Base-by-base conservation (phyloP, 2,888 invertebrate species). In the Carabus problematicus region DNA sequence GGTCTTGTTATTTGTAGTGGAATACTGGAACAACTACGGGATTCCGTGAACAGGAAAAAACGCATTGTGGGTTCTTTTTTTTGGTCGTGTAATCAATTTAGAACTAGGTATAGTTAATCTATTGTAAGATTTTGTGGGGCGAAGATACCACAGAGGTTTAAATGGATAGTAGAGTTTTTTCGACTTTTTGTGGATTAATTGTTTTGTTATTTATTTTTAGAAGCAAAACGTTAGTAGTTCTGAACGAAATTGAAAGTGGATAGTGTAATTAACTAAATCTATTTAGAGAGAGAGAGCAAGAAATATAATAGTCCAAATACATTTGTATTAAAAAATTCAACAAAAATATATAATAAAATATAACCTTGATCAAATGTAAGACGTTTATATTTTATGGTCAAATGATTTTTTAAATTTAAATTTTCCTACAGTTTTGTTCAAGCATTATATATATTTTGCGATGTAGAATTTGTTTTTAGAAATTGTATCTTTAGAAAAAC, bases 71-170 rank as follows among this genome's bases (percentile, higher is more conserved):
- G 45, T 14, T 29, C 39, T 19, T 61, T 61, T 61, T 61, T 49
- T 61, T n/a, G n/a, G 61, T 61, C 45, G 49, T 39, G 49, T 42
- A 49, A 61, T 61, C 61, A 49, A 49, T 29, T 60, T 58, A 16
- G 18, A 42, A 43, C 19, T 42, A 59, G 11, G 3, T 29, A 39
- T 42, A 16, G 47, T 14, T 61, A 14, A 61, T 61, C 61, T 49
- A 14, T 61, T 47, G 16, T 61, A 39, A 8, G 47, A 43, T 29
- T 16, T 6, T 40, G 49, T 61, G 39, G 61, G 60, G 4, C 16
- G 59, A 42, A 16, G 42, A 45, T n/a, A 12, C 14, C 45, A 1
- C 29, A 6, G 29, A 6, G 29, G 29, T 29, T 29, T 29, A 29
- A 29, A 29, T 29, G 29, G 3, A 29, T 12, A 12, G 45, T 45